Conservation (phyloP, 2,888 invertebrate genomes). For the Pseudanteris insignis region DNA sequence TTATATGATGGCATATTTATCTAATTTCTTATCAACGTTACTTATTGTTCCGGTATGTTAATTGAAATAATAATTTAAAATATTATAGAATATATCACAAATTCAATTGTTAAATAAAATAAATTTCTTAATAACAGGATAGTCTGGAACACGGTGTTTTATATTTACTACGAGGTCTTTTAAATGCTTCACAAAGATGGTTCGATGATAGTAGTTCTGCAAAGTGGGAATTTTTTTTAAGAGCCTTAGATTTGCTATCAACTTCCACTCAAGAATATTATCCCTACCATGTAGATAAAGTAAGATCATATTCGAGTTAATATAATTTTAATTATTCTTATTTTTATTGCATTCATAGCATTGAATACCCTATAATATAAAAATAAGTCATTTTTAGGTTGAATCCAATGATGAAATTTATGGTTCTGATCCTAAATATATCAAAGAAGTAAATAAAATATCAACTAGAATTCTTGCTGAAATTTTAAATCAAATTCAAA, state of each 20-base stretch:
- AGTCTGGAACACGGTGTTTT: constrained; percentile 88
- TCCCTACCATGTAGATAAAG: constrained; percentile 82
- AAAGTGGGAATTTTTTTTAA: constrained; percentile 77
- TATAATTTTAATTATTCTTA: neutral
- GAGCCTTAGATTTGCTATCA: constrained; percentile 81
- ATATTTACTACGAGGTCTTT: constrained; percentile 80
- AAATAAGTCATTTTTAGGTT: constrained; percentile 76
- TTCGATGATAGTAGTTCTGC: constrained; percentile 76
- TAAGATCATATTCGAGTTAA: constrained; percentile 30
- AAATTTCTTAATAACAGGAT: constrained; percentile 71
- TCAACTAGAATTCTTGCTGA: constrained; percentile 81
- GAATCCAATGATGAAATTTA: constrained; percentile 93
- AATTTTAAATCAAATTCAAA: constrained; percentile 77
- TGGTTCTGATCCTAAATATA: constrained; percentile 87
- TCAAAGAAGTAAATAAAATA: constrained; percentile 81
- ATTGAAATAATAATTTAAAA: constrained; percentile 1
- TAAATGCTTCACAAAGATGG: constrained; percentile 81
- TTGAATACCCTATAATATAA: constrained; percentile 5
- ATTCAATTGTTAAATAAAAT: neutral
- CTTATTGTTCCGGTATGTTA: constrained; percentile 86
- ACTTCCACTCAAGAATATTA: constrained; percentile 84
- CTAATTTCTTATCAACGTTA: constrained; percentile 83
- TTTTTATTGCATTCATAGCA: constrained; percentile 13
- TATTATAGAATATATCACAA: neutral
- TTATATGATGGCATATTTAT: constrained; percentile 76